Conservation (phyloP, 2,113 vertebrate species). For the Sander vitreus region DNA sequence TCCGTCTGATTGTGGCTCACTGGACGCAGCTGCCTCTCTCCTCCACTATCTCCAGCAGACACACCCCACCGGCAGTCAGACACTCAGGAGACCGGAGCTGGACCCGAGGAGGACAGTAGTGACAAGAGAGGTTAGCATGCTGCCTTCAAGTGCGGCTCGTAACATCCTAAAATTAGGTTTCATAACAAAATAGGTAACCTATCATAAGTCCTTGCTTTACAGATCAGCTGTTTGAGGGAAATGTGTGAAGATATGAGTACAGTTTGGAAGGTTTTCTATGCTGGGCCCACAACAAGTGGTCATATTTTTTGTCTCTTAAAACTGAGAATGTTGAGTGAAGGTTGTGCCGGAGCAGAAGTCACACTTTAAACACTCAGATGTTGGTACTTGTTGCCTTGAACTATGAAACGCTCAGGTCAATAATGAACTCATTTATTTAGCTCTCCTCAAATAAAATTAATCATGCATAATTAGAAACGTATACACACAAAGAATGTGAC, state of each 20-base stretch:
- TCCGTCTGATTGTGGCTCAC: not conserved
- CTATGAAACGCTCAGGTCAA: not conserved
- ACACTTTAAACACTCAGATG: not conserved
- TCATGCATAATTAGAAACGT: no score
- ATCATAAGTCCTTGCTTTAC: not conserved
- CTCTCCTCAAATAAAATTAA: no score
- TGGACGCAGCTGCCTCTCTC: constrained; percentile 26
- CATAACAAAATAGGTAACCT: not conserved
- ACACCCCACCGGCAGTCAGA: constrained; percentile 76
- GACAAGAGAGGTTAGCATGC: constrained; percentile 34
- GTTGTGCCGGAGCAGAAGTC: not conserved
- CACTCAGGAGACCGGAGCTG: constrained; percentile 57
- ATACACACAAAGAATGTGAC: no score
- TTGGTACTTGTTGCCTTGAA: no score
- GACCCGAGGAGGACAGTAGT: constrained; percentile 44
- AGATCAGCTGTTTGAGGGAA: not conserved
- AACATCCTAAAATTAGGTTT: not conserved
- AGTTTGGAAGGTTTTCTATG: not conserved
- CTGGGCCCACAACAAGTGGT: constrained; percentile 13
- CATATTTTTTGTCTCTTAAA: not conserved
- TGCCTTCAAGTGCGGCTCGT: constrained; percentile 50
- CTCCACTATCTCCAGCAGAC: constrained; percentile 62
- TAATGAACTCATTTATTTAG: not conserved
- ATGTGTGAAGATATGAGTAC: not conserved
- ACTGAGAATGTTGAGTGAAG: not conserved